Percentiles rank a stretch among this genome's conserved stretches.
Evolutionary conservation across 2,888 invertebrate genomes (phyloP).

Genomic region (Dilophus febrilis): DNA sequence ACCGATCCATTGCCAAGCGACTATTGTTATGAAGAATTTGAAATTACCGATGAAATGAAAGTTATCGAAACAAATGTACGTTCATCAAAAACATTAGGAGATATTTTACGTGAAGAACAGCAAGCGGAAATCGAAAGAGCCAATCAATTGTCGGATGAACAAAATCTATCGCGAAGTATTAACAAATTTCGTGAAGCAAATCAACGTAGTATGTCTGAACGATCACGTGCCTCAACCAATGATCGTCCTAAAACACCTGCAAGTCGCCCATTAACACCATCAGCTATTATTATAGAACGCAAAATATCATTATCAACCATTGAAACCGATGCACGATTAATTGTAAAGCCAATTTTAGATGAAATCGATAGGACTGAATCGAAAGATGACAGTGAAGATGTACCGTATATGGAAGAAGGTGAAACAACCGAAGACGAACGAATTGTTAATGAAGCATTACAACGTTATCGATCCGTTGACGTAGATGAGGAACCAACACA

Average conservation of each 20-base stretch:
- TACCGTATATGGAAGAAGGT: slow-evolving; percentile 1
- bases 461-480: slow-evolving; percentile 4
- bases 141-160: slow-evolving; percentile 31
- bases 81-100: slow-evolving; percentile 23
- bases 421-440: slow-evolving; percentile 4
- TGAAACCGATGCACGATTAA: slow-evolving; percentile 45
- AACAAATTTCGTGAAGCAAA: slow-evolving; percentile 36
- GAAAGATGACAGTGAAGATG: slow-evolving; percentile 3
- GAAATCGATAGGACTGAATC: background rate
- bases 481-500: background rate
- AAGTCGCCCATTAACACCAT: slow-evolving; percentile 40
- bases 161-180: slow-evolving; percentile 33
- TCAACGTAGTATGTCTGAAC: slow-evolving; percentile 39
- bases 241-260: slow-evolving; percentile 36
- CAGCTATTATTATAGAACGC: slow-evolving; percentile 41
- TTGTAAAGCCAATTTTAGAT: slow-evolving; percentile 37
- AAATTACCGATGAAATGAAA: slow-evolving; percentile 28
- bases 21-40: slow-evolving; percentile 42
- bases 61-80: slow-evolving; percentile 20
- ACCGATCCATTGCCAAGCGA: slow-evolving; percentile 73
- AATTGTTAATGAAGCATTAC: slow-evolving; percentile 4
- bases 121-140: slow-evolving; percentile 17
- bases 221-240: slow-evolving; percentile 37
- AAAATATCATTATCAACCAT: slow-evolving; percentile 41
- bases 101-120: slow-evolving; percentile 24